Conservation (phyloP, 2,888 invertebrate species). For the Mesopsocus fuscifrons region DNA sequence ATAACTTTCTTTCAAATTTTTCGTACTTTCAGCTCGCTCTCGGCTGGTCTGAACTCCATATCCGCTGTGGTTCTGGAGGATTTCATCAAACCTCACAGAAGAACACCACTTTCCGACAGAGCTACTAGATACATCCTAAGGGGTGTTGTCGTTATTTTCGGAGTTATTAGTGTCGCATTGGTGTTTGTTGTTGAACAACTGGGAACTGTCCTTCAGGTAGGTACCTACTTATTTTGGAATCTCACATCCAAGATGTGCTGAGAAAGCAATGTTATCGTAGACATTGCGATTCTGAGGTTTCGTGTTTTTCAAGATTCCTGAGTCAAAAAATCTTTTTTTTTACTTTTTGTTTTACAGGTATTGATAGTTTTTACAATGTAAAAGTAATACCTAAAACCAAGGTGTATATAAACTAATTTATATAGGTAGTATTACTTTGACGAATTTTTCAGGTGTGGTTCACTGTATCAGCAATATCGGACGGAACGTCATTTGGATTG, state of each 20-base stretch:
- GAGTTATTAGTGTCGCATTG: constrained; percentile 41
- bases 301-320: no score
- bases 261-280: no score
- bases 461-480: constrained; percentile 41
- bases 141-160: constrained; percentile 35
- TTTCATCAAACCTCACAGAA: constrained; percentile 37
- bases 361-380: neutral
- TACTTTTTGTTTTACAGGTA: no score
- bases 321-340: no score
- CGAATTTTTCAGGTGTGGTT: no score
- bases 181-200: constrained; percentile 54
- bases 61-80: constrained; percentile 56
- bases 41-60: constrained; percentile 58
- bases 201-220: constrained; percentile 51
- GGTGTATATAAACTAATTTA: neutral
- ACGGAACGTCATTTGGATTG: constrained; percentile 44
- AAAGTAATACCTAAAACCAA: no score
- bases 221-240: no score
- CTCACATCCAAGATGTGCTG: no score
- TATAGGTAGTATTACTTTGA: no score
- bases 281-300: no score
- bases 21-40: constrained; percentile 40
- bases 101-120: constrained; percentile 31
- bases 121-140: constrained; percentile 47
- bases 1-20: no score